Evolutionary conservation across 35 echinoderm and acorn worm genomes (phyloP).

Genomic region (Lytechinus variegatus): DNA sequence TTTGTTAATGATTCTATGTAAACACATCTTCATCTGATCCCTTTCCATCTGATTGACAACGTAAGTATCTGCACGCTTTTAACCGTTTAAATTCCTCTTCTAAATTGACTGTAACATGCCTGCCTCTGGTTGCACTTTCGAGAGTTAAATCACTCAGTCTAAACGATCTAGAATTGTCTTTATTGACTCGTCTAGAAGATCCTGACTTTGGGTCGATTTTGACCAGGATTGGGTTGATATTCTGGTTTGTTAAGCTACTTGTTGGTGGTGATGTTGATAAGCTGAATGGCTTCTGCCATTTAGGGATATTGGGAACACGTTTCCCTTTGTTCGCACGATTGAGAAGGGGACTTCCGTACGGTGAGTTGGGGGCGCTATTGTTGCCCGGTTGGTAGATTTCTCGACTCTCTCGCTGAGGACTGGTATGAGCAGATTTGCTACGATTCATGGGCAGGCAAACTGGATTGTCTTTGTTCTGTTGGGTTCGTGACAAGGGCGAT

Average conservation of each 20-base stretch:
- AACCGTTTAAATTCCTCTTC: slow-evolving; percentile 13
- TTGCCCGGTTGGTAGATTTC: not conserved
- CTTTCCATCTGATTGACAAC: not conserved
- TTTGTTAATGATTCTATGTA: no score
- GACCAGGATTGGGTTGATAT: not conserved
- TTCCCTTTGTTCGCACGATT: not conserved
- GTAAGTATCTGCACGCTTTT: slow-evolving; percentile 11
- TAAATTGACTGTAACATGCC: not conserved
- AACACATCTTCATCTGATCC: not conserved
- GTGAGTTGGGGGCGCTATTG: not conserved
- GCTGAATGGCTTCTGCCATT: not conserved
- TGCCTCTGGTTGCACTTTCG: not conserved
- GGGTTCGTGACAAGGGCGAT: not conserved
- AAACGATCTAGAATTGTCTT: not conserved
- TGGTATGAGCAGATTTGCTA: not conserved
- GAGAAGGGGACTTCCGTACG: not conserved
- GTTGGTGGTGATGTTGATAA: not conserved
- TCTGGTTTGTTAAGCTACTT: not conserved
- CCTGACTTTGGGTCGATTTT: not conserved
- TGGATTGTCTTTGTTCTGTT: not conserved
- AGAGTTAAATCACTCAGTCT: not conserved
- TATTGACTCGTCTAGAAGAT: not conserved
- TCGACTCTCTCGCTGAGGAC: not conserved
- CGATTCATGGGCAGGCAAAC: not conserved
- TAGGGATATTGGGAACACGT: not conserved